A percentile compares a stretch with the other conserved stretches of the same genome.
phyloP scores from a whole-genome alignment of 1,140 invertebrate species.

The Caenorhabditis tropicalis region DNA sequence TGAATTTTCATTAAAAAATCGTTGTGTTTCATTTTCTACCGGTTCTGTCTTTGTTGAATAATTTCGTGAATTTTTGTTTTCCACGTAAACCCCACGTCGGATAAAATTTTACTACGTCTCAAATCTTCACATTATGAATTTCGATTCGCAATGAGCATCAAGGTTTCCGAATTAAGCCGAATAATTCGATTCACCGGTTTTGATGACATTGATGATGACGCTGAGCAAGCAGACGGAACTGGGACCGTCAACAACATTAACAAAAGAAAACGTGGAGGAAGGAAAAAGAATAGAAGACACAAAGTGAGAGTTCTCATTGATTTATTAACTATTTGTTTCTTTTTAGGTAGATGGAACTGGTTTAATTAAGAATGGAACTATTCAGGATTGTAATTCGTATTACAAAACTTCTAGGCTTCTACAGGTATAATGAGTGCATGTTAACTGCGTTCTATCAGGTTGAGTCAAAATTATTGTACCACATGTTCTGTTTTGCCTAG shows the following conservation, averaged over 20 bases:
- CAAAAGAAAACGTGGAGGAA: constrained; percentile 4
- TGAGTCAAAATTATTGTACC: too few species aligned
- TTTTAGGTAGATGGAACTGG: background rate
- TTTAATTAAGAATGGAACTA: background rate
- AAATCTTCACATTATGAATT: background rate
- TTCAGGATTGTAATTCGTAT: background rate
- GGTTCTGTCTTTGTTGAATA: background rate
- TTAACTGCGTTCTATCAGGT: too few species aligned
- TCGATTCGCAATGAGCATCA: background rate
- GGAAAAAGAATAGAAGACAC: constrained; percentile 7
- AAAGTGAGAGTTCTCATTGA: background rate
- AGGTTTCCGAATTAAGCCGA: background rate
- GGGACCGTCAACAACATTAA: background rate
- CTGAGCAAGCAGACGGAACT: background rate
- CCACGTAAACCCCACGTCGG: background rate
- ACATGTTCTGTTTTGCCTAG: too few species aligned
- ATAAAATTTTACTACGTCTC: background rate
- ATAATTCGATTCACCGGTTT: constrained; percentile 14
- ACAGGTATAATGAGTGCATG: too few species aligned
- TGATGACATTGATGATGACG: constrained; percentile 21
- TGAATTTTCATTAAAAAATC: background rate
- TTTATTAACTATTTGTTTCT: too few species aligned
- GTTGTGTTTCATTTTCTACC: background rate
- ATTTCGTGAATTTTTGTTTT: too few species aligned
- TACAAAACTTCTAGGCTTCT: constrained; percentile 1